Evolutionary conservation across 2,113 vertebrate species (phyloP).

Genomic region (Paramisgurnus dabryanus): DNA sequence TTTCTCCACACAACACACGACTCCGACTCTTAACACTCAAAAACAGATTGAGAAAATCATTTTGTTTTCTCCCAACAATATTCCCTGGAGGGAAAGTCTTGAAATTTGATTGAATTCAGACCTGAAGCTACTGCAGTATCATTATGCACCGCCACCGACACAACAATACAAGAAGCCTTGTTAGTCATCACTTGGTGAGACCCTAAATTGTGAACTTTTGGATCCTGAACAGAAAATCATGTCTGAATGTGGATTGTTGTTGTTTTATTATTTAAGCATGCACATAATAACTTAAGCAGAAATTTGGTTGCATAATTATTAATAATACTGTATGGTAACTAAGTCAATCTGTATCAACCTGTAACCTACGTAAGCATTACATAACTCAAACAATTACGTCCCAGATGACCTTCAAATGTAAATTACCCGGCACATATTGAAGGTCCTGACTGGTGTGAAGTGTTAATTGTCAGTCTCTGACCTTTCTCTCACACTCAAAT

Average conservation of each 20-base stretch:
- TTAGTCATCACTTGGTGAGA: constrained; percentile 9
- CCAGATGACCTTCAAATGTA: too few species aligned
- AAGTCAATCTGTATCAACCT: too few species aligned
- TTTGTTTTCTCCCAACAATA: constrained; percentile 29
- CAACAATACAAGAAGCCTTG: neutral
- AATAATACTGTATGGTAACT: too few species aligned
- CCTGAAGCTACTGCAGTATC: neutral
- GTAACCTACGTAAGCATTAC: too few species aligned
- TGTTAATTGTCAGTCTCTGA: neutral
- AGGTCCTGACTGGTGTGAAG: neutral
- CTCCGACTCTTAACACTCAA: constrained; percentile 35
- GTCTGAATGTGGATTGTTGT: neutral
- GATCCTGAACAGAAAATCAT: neutral
- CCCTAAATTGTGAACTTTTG: neutral
- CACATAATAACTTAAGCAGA: too few species aligned
- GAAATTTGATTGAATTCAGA: neutral
- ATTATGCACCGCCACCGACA: neutral
- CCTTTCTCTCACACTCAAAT: constrained; percentile 19
- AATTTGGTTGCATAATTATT: too few species aligned
- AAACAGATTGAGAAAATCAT: constrained; percentile 55
- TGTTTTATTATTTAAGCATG: too few species aligned
- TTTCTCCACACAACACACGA: neutral
- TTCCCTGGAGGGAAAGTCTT: constrained; percentile 18
- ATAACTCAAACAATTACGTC: too few species aligned
- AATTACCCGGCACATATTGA: neutral